A percentile compares a stretch with the other conserved stretches of the same genome.
Conservation (phyloP, 2,888 invertebrate species). For the Schizaphis graminum region DNA sequence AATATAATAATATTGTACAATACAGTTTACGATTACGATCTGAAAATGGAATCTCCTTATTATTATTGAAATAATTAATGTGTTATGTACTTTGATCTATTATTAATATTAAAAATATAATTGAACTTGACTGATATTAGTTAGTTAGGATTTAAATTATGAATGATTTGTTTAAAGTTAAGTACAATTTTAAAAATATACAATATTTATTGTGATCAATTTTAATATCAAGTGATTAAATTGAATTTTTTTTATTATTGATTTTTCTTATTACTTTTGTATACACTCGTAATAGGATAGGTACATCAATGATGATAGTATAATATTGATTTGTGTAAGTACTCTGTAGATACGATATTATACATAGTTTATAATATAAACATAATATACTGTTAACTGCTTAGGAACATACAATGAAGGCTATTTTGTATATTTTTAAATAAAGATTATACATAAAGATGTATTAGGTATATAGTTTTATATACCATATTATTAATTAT, state of each 20-base stretch:
- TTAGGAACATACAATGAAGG: neutral
- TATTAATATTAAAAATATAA: neutral
- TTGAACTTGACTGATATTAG: neutral
- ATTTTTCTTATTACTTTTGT: neutral
- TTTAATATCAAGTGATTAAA: neutral
- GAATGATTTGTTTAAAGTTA: neutral
- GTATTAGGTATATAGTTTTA: neutral
- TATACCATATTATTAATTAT: slow-evolving; percentile 18
- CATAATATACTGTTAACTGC: neutral
- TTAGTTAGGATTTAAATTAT: neutral
- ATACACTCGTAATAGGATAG: neutral
- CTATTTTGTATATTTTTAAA: slow-evolving; percentile 16
- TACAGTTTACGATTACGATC: neutral
- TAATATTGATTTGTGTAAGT: neutral
- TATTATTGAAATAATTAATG: neutral
- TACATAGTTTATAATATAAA: neutral
- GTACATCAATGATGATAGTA: neutral
- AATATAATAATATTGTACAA: neutral
- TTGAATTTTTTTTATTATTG: neutral
- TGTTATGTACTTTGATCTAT: neutral
- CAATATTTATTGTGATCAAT: neutral
- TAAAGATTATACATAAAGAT: no score
- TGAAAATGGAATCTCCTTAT: neutral
- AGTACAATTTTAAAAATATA: neutral
- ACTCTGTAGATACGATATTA: neutral